Base-by-base conservation (phyloP, 2,888 invertebrate species). In the Tipula confusa region DNA sequence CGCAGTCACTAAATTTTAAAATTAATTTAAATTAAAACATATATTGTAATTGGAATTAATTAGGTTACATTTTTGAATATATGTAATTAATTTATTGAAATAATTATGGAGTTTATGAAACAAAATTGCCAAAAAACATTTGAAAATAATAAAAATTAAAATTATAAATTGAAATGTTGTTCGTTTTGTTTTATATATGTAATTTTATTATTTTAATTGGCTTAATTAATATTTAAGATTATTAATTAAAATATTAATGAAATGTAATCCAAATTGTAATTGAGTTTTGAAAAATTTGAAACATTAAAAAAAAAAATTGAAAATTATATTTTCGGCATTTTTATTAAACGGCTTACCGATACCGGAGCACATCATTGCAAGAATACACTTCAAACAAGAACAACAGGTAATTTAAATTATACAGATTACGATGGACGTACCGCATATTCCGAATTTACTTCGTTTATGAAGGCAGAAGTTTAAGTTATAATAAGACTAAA, bases 41-140 rank as follows among this genome's bases (percentile, higher is more conserved):
- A n/a, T n/a, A n/a, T 64, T 64, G 64, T 64, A 64, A 64, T 64
- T 64, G 64, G 24, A 64, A 24, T 64, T 64, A 64, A 64, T 64
- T 64, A 64, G 43, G n/a, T 43, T 43, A 43, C 15, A 43, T 15
- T 15, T 0, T 24, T 1, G 15, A 43, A 43, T 43, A 43, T 43
- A 15, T 43, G 15, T n/a, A 43, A 43, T 43, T 43, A 43, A 64
- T 24, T 64, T 64, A 64, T 64, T 64, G 64, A 64, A 64, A 24
- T 64, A 64, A 64, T 64, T 64, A 9, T 64, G 64, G 9, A 64
- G 18, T 64, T 64, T n/a, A n/a, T n/a, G n/a, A n/a, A n/a, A n/a
- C n/a, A n/a, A n/a, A n/a, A n/a, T n/a, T n/a, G n/a, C n/a, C n/a
- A n/a, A n/a, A 64, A 64, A 64, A 64, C 18, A 64, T 24, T 24